These are phyloP conservation scores for Chromobotia macracanthus DNA, from an alignment of 2,797 vertebrate species.

Conservation along the genomic window DNA sequence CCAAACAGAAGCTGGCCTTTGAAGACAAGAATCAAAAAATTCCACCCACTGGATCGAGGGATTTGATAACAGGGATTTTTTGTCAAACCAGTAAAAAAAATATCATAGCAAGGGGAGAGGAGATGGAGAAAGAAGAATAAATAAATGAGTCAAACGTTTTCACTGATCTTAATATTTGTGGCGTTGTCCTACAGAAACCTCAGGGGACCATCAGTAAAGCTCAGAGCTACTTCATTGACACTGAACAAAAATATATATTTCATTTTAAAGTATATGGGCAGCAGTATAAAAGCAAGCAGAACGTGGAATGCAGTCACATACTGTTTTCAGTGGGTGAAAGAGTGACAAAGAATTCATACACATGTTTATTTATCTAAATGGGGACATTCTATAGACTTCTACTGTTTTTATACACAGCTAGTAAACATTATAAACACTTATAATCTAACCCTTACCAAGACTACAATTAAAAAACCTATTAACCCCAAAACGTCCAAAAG, in stretches of 20 bases:
- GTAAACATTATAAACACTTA: too few species aligned
- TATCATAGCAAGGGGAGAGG: background rate
- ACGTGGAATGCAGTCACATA: background rate
- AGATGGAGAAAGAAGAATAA: background rate
- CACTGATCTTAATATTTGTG: background rate
- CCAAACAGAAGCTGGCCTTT: constrained; percentile 66
- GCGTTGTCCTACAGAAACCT: background rate
- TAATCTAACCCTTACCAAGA: too few species aligned
- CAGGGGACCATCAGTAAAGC: background rate
- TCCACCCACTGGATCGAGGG: constrained; percentile 67
- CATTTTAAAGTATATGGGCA: background rate
- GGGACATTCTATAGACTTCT: too few species aligned
- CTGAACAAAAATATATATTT: too few species aligned
- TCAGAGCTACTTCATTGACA: too few species aligned
- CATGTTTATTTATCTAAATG: too few species aligned
- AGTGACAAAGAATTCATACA: background rate
- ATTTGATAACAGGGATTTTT: constrained; percentile 69
- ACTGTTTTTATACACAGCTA: too few species aligned
- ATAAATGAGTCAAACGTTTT: background rate
- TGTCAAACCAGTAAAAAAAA: background rate
- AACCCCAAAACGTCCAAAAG: too few species aligned
- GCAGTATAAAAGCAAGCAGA: background rate
- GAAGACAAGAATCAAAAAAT: constrained; percentile 72
- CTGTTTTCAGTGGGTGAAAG: background rate
- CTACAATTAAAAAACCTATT: too few species aligned